Conservation (phyloP, 2,888 invertebrate species). For the Phortica magna region DNA sequence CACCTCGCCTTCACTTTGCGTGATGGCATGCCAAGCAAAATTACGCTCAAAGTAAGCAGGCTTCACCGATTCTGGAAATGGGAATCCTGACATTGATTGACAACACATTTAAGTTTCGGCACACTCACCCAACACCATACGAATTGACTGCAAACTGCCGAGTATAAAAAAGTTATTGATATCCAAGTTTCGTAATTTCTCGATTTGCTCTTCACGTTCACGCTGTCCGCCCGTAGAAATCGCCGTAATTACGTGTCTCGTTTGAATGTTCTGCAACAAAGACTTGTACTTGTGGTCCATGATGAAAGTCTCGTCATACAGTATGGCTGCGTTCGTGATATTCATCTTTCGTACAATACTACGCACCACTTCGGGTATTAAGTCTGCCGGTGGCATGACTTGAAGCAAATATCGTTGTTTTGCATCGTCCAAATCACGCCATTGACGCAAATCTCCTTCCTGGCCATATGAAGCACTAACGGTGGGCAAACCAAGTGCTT, state of each 20-base stretch:
- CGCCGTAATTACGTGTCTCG: conserved; percentile 90
- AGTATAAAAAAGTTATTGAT: conserved; percentile 94
- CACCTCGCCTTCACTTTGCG: conserved; percentile 86
- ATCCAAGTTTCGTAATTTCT: conserved; percentile 87
- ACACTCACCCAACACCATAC: conserved; percentile 82
- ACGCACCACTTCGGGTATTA: conserved; percentile 89
- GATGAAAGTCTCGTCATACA: conserved; percentile 92
- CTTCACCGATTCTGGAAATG: conserved; percentile 80
- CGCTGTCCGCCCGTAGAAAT: conserved; percentile 80
- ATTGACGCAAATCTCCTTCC: conserved; percentile 88
- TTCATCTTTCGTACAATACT: conserved; percentile 90
- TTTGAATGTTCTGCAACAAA: conserved; percentile 91
- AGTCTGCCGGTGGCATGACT: conserved; percentile 87
- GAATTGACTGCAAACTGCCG: conserved; percentile 85
- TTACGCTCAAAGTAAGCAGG: conserved; percentile 89
- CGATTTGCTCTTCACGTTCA: conserved; percentile 83
- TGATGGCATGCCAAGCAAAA: conserved; percentile 92
- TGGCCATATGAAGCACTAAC: conserved; percentile 92
- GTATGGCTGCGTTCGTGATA: conserved; percentile 93
- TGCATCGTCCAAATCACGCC: conserved; percentile 85
- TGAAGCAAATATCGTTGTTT: conserved; percentile 89
- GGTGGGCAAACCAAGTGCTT: conserved; percentile 89
- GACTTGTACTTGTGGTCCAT: conserved; percentile 97
- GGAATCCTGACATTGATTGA: neutral
- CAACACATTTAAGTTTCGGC: too few species aligned